Base-by-base conservation (phyloP, 2,113 vertebrate genomes). In the Planiliza haematocheilus region DNA sequence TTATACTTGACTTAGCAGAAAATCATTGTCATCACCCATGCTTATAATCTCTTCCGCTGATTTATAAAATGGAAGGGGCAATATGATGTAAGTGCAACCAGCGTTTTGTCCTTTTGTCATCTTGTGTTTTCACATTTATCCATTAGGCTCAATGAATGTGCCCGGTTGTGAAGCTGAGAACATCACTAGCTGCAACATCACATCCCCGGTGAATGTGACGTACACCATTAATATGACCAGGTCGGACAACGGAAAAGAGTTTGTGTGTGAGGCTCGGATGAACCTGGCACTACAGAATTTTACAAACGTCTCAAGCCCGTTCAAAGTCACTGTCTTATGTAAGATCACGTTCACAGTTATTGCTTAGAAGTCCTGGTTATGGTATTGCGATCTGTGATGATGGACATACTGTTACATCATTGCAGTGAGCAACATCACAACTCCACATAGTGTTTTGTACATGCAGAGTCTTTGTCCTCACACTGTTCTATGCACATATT, bases 231-330 rank as follows among this genome's bases (percentile, higher is more conserved):
- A 0, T 2, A 71, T 77, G 1, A 12, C 12, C 17, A 91, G 74
- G 70, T 4, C 0, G 0, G 66, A 93, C 42, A 1, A 75, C 0
- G 76, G 64, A 7, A 62, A 63, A 2, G 77, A 45, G 50, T 60
- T 94, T 70, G 85, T 73, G 1, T 96, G 95, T 70, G 83, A 63
- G 56, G 86, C 86, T 0, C 13, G 56, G 17, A 60, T 96, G 61
- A 62, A 92, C 67, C 84, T 94, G 39, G 62, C 48, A 13, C 16
- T 57, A 5, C 41, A 20, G 1, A 11, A 10, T 1, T 43, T 72
- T 46, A 10, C 0, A 0, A 21, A 2, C 38, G 34, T 64, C 48
- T 87, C 80, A 51, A 4, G 2, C 1, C 21, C 85, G 1, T 13
- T 82, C n/a, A 88, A 59, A 13, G 50, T 92, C 5, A 86, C 67